Base-by-base conservation (phyloP, 2,797 vertebrate species). In the Enteromius afrohamiltoni region DNA sequence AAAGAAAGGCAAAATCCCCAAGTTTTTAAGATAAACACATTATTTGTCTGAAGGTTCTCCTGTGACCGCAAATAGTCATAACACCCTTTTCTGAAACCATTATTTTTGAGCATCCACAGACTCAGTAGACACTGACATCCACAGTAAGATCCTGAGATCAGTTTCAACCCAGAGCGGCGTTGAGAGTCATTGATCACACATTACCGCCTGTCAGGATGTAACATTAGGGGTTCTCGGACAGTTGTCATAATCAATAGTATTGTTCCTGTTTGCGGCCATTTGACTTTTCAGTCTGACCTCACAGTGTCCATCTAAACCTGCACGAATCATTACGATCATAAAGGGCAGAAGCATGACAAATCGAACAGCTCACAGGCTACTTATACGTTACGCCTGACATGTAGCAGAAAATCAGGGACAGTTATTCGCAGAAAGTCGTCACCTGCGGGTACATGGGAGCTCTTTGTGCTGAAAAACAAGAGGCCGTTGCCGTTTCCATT, bases 391-490 rank as follows among this genome's bases (percentile, higher is more conserved):
- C 45, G 14, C 69, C 62, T 86, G 65, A 78, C 79, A 67, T 51
- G 13, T 62, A 79, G 74, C 60, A 29, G 21, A 34, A 67, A 55
- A 81, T 17, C 75, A 83, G 62, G 6, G 79, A 60, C 45, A 71
- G 80, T 73, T 79, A 60, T 77, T 77, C 2, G 29, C 60, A 55
- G 26, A 86, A 82, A 84, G 26, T 69, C 42, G 34, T 82, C 73
- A 86, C 82, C 85, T 62, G 23, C 55, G 31, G 55, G 65, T n/a
- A 68, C 42, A 21, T 31, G 76, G 69, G 74, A 88, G 65, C 73
- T 53, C 23, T n/a, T 47, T 19, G n/a, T 69, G 60, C 81, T 69
- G 67, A 75, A 87, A 85, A 84, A 83, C 78, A 19, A 86, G 87
- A 75, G 71, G 68, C 60, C 42, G 58, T 83, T 84, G 68, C 60